Percentiles rank a stretch among this genome's conserved stretches.
These are phyloP conservation scores for Stylophora pistillata DNA, from an alignment of 64 coral and sea anemone genomes.

Conservation along the genomic window DNA sequence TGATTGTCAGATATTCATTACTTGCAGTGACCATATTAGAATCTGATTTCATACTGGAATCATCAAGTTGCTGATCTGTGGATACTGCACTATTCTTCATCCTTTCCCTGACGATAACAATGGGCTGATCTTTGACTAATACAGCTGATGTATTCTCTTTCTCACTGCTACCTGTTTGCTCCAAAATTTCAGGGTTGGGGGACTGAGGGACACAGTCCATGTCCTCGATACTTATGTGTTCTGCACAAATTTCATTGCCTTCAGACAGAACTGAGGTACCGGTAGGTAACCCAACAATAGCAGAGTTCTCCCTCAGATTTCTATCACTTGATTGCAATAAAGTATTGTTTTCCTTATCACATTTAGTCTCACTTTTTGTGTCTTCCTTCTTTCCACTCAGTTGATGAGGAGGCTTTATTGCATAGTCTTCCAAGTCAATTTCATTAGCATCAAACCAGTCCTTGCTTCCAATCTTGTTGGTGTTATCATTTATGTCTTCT, in stretches of 20 bases:
- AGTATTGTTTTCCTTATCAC: not conserved
- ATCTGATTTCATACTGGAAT: not conserved
- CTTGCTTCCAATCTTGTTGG: not conserved
- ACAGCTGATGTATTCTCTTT: not conserved
- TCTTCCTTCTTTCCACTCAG: not conserved
- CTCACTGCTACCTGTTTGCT: not conserved
- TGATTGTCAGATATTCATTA: not conserved
- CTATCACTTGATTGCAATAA: not conserved
- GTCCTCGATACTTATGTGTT: not conserved
- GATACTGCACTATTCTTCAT: not conserved
- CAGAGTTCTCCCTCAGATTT: not conserved
- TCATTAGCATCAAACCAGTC: not conserved
- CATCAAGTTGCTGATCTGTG: not conserved
- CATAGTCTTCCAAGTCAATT: conserved; percentile 15
- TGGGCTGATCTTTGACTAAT: not conserved
- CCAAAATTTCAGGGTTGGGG: not conserved
- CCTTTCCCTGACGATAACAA: not conserved
- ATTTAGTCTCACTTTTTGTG: not conserved
- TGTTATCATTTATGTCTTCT: not conserved
- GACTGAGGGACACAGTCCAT: not conserved
- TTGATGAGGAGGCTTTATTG: not conserved
- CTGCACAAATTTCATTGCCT: not conserved
- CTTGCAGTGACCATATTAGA: not conserved
- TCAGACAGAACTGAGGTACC: conserved; percentile 3
- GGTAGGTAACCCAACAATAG: conserved; percentile 4